These are phyloP conservation scores for Drosophila diplacantha DNA, from an alignment of 2,888 invertebrate genomes.

Conservation along the genomic window DNA sequence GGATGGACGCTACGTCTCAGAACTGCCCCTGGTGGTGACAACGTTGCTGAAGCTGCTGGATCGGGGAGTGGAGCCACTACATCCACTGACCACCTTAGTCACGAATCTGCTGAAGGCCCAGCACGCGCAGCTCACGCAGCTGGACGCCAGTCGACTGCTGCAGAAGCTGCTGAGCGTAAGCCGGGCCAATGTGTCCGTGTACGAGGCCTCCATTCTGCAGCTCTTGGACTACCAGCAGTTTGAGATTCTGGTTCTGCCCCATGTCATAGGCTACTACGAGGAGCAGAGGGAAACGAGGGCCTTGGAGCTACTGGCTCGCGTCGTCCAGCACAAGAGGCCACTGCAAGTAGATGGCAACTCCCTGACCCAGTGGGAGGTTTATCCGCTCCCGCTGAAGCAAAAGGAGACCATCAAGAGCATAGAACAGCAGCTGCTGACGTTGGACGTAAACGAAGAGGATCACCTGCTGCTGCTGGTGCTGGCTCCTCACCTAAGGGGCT, in stretches of 20 bases:
- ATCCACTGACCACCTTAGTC: slow-evolving; percentile 76
- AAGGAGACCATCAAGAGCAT: slow-evolving; percentile 57
- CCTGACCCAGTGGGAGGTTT: slow-evolving; percentile 82
- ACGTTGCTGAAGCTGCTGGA: slow-evolving; percentile 77
- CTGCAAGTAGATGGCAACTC: slow-evolving; percentile 81
- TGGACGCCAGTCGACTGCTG: slow-evolving; percentile 84
- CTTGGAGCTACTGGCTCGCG: slow-evolving; percentile 82
- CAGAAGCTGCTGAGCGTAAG: slow-evolving; percentile 81
- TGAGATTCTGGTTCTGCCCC: slow-evolving; percentile 85
- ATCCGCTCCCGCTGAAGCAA: slow-evolving; percentile 81
- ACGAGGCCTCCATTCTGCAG: slow-evolving; percentile 83
- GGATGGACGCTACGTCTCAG: slow-evolving; percentile 82
- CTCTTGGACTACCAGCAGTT: slow-evolving; percentile 84
- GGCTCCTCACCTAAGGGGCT: slow-evolving; percentile 70
- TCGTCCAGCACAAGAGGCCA: slow-evolving; percentile 84
- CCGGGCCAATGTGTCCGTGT: slow-evolving; percentile 79
- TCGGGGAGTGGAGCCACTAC: slow-evolving; percentile 30
- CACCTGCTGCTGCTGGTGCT: slow-evolving; percentile 73
- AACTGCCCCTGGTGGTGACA: slow-evolving; percentile 81
- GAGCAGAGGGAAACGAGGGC: slow-evolving; percentile 80
- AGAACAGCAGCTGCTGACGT: slow-evolving; percentile 39
- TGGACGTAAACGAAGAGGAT: slow-evolving; percentile 72
- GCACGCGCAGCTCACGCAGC: slow-evolving; percentile 83
- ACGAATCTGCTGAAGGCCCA: slow-evolving; percentile 81
- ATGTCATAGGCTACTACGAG: slow-evolving; percentile 82